A percentile compares a stretch with the other conserved stretches of the same genome.
These are phyloP conservation scores for Eretmochelys imbricata DNA, from an alignment of 2,113 vertebrate species.

Conservation along the genomic window DNA sequence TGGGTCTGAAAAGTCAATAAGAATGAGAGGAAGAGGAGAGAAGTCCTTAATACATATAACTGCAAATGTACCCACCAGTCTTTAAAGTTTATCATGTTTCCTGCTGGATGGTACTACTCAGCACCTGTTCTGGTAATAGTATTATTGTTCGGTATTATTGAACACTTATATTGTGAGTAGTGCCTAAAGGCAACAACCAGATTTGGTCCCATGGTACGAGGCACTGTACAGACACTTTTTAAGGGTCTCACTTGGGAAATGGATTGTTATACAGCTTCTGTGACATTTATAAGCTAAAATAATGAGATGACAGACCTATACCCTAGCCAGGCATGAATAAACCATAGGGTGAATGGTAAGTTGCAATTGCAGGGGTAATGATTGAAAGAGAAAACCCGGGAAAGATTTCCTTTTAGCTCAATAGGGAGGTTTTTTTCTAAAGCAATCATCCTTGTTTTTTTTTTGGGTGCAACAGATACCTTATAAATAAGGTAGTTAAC, in stretches of 20 bases:
- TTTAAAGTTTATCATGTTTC: background rate
- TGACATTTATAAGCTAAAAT: background rate
- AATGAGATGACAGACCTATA: background rate
- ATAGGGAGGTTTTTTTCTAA: background rate
- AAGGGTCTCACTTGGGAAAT: background rate
- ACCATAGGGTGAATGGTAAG: background rate
- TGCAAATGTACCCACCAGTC: background rate
- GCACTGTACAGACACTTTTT: background rate
- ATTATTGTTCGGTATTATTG: background rate
- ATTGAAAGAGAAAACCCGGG: background rate
- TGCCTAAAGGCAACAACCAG: background rate
- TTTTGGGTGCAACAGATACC: background rate
- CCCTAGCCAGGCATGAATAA: background rate
- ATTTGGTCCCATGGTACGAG: background rate
- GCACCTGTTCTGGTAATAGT: background rate
- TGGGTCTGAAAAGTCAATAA: background rate
- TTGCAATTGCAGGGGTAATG: background rate
- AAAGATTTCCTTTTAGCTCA: background rate
- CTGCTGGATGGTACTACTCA: rapidly evolving
- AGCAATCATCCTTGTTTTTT: background rate
- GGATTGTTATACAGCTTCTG: background rate
- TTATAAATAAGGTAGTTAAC: background rate
- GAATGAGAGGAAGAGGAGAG: background rate
- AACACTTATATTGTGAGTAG: background rate
- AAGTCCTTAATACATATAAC: background rate